These are phyloP conservation scores for Gambusia holbrooki DNA, from an alignment of 2,113 vertebrate genomes.

Conservation along the genomic window DNA sequence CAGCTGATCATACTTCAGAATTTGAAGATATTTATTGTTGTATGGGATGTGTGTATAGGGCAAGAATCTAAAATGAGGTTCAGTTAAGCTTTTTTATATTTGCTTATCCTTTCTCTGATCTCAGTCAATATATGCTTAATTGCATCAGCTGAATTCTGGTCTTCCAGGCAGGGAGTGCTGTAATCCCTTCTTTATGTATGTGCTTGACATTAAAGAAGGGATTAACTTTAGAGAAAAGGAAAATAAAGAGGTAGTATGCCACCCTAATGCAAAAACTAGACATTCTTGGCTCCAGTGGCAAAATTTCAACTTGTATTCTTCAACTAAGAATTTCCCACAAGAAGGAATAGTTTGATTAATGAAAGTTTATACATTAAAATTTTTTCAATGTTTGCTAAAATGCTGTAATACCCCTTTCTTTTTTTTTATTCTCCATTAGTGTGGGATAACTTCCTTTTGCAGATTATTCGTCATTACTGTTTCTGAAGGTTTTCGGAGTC, in stretches of 20 bases:
- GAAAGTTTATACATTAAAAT: not conserved
- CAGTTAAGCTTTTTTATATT: not conserved
- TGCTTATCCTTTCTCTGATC: constrained; percentile 4
- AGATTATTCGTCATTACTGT: too few relatives aligned
- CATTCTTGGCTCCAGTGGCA: not conserved
- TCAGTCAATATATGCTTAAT: not conserved
- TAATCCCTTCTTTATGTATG: constrained; percentile 12
- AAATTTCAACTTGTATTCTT: not conserved
- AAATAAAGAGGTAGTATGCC: constrained; percentile 10
- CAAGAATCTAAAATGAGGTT: not conserved
- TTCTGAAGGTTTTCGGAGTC: too few relatives aligned
- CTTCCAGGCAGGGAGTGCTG: constrained; percentile 5
- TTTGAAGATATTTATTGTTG: too few relatives aligned
- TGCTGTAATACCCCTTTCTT: not conserved
- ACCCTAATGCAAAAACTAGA: not conserved
- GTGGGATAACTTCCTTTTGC: too few relatives aligned
- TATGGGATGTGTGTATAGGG: not conserved
- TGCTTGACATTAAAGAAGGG: constrained; percentile 18
- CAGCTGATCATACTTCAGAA: too few relatives aligned
- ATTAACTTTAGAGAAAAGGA: not conserved
- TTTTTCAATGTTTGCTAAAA: not conserved
- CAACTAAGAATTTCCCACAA: not conserved
- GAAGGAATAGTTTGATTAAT: not conserved
- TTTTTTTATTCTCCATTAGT: too few relatives aligned
- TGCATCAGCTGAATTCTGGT: constrained; percentile 11